A percentile compares a stretch with the other conserved stretches of the same genome.
phyloP scores from a whole-genome alignment of 2,797 vertebrate genomes.

The Muscicapa comitata region DNA sequence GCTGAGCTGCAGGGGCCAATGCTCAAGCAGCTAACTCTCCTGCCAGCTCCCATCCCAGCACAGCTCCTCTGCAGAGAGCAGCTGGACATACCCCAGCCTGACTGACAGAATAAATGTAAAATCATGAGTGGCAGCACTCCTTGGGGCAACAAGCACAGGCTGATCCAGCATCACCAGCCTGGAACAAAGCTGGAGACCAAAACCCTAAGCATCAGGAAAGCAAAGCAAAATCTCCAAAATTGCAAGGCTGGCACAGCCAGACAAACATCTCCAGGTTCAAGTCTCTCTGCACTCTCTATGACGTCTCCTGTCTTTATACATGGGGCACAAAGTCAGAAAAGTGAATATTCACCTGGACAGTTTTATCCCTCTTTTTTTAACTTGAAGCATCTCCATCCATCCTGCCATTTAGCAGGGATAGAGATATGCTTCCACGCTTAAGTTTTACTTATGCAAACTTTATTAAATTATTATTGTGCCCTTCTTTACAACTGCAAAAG shows the following conservation, averaged over 20 bases:
- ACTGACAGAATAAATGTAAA: not conserved
- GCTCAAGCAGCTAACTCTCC: not conserved
- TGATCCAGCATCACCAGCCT: fast-evolving
- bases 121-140: not conserved
- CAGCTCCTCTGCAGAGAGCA: not conserved
- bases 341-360: not conserved
- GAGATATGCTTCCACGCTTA: not conserved
- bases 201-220: not conserved
- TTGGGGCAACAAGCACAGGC: not conserved
- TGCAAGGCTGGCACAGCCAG: not conserved
- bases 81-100: not conserved
- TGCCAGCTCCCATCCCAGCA: not conserved
- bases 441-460: not conserved
- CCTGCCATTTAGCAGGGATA: not conserved
- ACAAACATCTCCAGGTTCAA: not conserved
- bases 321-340: not conserved
- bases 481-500: not conserved
- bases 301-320: not conserved
- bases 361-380: not conserved
- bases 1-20: fast-evolving
- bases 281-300: not conserved
- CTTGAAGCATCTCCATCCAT: not conserved
- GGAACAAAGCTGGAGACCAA: not conserved
- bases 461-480: not conserved
- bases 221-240: not conserved